phyloP scores from a whole-genome alignment of 2,797 vertebrate genomes.

The Paratrypauchen microcephalus region DNA sequence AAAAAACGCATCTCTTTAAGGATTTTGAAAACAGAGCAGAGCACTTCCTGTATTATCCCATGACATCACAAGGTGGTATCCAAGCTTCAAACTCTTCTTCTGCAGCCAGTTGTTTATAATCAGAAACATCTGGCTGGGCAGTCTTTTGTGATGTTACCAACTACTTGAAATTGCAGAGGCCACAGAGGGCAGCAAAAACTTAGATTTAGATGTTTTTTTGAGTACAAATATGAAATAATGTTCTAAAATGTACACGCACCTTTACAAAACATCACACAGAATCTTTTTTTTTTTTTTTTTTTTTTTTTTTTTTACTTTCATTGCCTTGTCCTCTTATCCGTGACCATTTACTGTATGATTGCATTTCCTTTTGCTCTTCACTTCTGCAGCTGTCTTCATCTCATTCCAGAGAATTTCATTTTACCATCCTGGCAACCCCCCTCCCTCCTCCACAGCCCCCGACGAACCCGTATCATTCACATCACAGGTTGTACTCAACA shows the following conservation, averaged over 20 bases:
- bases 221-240: neutral
- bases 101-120: too few relatives aligned
- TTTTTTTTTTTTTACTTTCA: too few relatives aligned
- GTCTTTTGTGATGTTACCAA: too few relatives aligned
- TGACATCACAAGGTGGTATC: too few relatives aligned
- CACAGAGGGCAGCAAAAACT: too few relatives aligned
- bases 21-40: too few relatives aligned
- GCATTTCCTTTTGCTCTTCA: neutral
- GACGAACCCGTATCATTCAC: neutral
- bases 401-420: constrained; percentile 30
- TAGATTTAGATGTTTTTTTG: neutral
- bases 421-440: constrained; percentile 7
- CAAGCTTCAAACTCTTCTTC: too few relatives aligned
- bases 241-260: neutral
- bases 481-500: constrained; percentile 31
- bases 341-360: constrained; percentile 1
- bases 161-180: too few relatives aligned
- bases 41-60: too few relatives aligned
- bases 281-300: too few relatives aligned
- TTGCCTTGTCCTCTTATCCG: neutral
- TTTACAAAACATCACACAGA: neutral
- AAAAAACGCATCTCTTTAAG: too few relatives aligned
- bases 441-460: constrained; percentile 19
- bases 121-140: too few relatives aligned
- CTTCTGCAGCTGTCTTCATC: constrained; percentile 20